These are phyloP conservation scores for Morelia viridis DNA, from an alignment of 2,797 vertebrate genomes.

Conservation along the genomic window DNA sequence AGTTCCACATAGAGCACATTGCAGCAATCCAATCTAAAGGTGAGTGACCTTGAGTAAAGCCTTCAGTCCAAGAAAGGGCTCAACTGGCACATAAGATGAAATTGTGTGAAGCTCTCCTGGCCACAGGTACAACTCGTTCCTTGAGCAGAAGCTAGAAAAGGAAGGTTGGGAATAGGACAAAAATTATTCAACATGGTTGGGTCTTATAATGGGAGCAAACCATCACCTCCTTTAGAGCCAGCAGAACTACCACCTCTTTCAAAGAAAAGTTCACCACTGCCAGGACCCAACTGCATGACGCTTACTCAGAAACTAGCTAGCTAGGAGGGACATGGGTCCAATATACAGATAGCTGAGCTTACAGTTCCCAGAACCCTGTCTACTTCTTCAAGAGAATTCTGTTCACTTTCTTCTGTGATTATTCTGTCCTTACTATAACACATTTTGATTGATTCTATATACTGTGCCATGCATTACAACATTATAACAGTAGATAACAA, in stretches of 20 bases:
- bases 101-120: neutral
- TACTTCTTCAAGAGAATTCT: neutral
- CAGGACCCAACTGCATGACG: neutral
- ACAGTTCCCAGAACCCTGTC: neutral
- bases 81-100: neutral
- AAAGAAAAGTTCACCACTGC: neutral
- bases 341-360: neutral
- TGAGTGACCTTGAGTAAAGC: neutral
- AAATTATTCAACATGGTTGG: neutral
- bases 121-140: neutral
- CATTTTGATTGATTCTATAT: neutral
- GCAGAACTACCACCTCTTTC: neutral
- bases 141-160: neutral
- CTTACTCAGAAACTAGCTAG: neutral
- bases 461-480: neutral
- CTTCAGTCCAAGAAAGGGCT: neutral
- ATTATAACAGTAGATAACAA: neutral
- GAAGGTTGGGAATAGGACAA: neutral
- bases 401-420: neutral
- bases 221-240: neutral
- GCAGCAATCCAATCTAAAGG: neutral
- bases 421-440: neutral
- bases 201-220: neutral
- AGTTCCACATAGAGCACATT: neutral
- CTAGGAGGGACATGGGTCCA: neutral